These are phyloP conservation scores for Hylomyscus alleni DNA, from an alignment of 2,797 vertebrate genomes.

Conservation along the genomic window DNA sequence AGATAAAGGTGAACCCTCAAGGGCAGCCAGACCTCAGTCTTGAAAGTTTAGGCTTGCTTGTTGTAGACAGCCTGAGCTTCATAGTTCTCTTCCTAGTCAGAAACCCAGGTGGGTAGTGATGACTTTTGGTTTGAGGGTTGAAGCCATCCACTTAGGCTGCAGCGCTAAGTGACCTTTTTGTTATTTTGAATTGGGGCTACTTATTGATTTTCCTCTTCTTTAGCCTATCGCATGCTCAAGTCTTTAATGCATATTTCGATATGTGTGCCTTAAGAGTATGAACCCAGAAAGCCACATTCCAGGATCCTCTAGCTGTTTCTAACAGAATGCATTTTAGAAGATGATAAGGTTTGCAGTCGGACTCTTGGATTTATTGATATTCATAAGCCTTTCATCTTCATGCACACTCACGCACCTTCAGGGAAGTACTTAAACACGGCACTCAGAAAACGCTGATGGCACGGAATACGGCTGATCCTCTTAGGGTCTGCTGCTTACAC, in stretches of 20 bases:
- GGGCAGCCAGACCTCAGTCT: slow-evolving; percentile 91
- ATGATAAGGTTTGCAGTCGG: slow-evolving; percentile 91
- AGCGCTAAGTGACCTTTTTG: slow-evolving; percentile 85
- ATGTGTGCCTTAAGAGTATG: slow-evolving; percentile 86
- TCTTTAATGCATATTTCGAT: slow-evolving; percentile 86
- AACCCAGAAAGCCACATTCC: slow-evolving; percentile 88
- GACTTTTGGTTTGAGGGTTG: slow-evolving; percentile 83
- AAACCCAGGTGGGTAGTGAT: slow-evolving; percentile 79
- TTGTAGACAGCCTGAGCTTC: slow-evolving; percentile 87
- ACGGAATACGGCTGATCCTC: slow-evolving; percentile 92
- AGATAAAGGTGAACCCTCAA: slow-evolving; percentile 96
- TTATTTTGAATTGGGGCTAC: slow-evolving; percentile 81
- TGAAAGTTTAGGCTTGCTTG: slow-evolving; percentile 90
- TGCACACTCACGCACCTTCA: slow-evolving; percentile 91
- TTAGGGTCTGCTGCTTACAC: slow-evolving; percentile 91
- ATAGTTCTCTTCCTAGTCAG: slow-evolving; percentile 85
- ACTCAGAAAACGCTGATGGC: slow-evolving; percentile 92
- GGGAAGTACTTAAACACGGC: slow-evolving; percentile 91
- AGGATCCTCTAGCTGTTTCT: slow-evolving; percentile 88
- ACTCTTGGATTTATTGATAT: slow-evolving; percentile 93
- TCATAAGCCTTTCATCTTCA: slow-evolving; percentile 93
- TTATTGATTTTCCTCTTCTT: slow-evolving; percentile 84
- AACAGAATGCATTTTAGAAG: slow-evolving; percentile 90
- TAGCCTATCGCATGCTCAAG: slow-evolving; percentile 83
- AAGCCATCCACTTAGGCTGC: slow-evolving; percentile 72